Conservation (phyloP, 1,140 invertebrate genomes). For the Chrysomallon squamiferum region DNA sequence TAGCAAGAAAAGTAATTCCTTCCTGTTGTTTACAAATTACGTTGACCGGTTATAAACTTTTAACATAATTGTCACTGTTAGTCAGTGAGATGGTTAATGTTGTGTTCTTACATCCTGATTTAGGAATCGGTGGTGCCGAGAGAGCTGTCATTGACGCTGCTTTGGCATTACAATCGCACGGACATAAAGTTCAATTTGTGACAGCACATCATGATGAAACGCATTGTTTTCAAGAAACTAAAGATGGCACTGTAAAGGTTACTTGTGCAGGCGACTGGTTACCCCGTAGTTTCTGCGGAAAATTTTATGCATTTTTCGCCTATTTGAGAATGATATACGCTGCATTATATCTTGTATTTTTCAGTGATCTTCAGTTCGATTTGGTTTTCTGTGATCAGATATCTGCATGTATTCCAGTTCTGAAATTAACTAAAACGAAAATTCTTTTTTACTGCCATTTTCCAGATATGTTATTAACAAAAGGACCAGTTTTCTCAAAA, state of each 20-base stretch:
- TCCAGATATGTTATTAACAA: conserved; percentile 87
- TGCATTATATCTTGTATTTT: conserved; percentile 71
- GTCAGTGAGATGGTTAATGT: conserved; percentile 64
- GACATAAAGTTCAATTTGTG: conserved; percentile 84
- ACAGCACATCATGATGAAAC: conserved; percentile 93
- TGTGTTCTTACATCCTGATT: conserved; percentile 94
- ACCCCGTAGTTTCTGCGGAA: conserved; percentile 75
- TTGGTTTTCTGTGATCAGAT: conserved; percentile 93
- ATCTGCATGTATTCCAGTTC: conserved; percentile 67
- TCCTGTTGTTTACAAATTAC: too few species aligned
- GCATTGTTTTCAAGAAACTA: conserved; percentile 95
- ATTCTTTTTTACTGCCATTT: conserved; percentile 98
- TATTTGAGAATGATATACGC: conserved; percentile 93
- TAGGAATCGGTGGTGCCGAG: conserved; percentile 98
- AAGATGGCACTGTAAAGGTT: conserved; percentile 78
- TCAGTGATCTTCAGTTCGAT: conserved; percentile 72
- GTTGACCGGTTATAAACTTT: too few species aligned
- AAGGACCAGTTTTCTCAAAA: conserved; percentile 68
- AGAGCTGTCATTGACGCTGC: conserved; percentile 94
- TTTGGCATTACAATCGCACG: conserved; percentile 83
- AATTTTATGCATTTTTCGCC: conserved; percentile 88
- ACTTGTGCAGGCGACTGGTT: conserved; percentile 64
- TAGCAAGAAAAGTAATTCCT: too few species aligned
- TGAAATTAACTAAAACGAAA: conserved; percentile 63
- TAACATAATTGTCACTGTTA: too few species aligned